Conservation (phyloP, 2,113 vertebrate genomes). For the Percina caprodes region DNA sequence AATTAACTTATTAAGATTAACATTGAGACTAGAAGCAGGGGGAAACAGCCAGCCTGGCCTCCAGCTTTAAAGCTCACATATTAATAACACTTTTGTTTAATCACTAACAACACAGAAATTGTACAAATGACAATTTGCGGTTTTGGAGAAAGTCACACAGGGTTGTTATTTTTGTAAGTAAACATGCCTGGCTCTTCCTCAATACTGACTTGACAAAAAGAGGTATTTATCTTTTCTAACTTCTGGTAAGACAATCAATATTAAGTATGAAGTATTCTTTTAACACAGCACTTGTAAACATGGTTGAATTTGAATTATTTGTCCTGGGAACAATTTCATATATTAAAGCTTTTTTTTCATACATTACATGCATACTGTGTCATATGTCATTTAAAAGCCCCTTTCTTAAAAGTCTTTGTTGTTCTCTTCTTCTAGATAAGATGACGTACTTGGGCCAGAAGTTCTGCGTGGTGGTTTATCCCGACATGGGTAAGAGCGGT, state of each 20-base stretch:
- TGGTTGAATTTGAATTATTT: neutral
- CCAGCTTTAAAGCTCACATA: neutral
- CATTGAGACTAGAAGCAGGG: neutral
- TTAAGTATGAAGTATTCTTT: neutral
- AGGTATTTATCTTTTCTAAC: no score
- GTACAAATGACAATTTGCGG: neutral
- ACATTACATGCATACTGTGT: neutral
- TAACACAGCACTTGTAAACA: no score
- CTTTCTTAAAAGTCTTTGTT: neutral
- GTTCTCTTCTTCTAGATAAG: constrained; percentile 77
- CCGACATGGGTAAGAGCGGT: constrained; percentile 37
- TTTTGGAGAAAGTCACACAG: neutral
- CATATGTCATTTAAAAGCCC: neutral
- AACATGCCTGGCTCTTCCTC: neutral
- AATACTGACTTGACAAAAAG: neutral
- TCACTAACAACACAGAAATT: neutral
- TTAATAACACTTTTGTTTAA: neutral
- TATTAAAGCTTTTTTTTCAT: neutral
- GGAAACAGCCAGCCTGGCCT: neutral
- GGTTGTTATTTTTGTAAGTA: neutral
- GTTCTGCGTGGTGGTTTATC: constrained; percentile 92
- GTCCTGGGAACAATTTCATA: neutral
- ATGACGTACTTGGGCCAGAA: constrained; percentile 90
- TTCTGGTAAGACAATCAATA: neutral
- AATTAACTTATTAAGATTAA: constrained; percentile 15